phyloP scores from a whole-genome alignment of 2,113 vertebrate species.

The Galbula dea region DNA sequence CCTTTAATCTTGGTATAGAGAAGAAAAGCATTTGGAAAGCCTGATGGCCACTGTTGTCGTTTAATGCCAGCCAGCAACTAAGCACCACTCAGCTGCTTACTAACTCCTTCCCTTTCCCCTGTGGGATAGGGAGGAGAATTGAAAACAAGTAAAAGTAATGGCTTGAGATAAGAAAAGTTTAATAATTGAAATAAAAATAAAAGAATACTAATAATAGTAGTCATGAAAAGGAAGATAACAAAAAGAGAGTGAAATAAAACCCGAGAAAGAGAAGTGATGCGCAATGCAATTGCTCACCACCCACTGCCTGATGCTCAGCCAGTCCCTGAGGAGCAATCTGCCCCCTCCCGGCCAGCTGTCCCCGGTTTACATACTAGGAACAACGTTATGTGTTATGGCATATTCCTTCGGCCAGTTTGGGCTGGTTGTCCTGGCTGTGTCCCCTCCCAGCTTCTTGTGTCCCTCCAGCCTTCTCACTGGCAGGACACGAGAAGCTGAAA shows the following conservation, averaged over 20 bases:
- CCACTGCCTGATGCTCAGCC: neutral
- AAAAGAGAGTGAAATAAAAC: neutral
- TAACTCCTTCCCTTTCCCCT: neutral
- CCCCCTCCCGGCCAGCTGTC: neutral
- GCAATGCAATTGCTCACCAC: neutral
- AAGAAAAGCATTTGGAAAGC: neutral
- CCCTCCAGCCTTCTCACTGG: neutral
- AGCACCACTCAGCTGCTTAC: neutral
- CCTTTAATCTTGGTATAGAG: neutral
- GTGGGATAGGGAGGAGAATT: neutral
- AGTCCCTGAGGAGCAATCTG: neutral
- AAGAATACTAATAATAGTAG: neutral
- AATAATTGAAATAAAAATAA: neutral
- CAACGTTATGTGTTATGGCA: neutral
- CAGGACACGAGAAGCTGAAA: neutral
- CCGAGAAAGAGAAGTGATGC: neutral
- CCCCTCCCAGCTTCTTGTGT: neutral
- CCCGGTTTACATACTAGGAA: neutral
- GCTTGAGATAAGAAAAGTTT: neutral
- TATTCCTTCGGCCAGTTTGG: neutral
- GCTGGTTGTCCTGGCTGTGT: neutral
- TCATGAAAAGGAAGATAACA: neutral
- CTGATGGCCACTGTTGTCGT: neutral
- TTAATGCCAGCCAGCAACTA: neutral
- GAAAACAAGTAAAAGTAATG: neutral